These are phyloP conservation scores for Solea senegalensis DNA, from an alignment of 2,113 vertebrate species.

Conservation along the genomic window DNA sequence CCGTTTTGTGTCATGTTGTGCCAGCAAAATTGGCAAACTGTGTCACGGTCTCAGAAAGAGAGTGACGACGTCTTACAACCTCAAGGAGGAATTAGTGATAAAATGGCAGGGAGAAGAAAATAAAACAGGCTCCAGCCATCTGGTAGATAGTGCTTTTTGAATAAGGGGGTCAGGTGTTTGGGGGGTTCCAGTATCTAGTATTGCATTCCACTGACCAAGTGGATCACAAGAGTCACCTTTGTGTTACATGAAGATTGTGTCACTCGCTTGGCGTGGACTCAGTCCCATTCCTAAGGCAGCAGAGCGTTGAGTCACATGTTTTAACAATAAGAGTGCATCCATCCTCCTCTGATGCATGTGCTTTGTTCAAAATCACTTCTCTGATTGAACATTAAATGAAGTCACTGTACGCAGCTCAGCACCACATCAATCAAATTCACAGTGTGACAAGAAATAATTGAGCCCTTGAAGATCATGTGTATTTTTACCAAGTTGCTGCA, in stretches of 20 bases:
- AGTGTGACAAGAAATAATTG: too few relatives aligned
- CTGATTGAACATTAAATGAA: neutral
- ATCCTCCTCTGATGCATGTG: constrained; percentile 18
- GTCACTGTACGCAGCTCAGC: too few relatives aligned
- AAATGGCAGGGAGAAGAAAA: neutral
- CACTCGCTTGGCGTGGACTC: constrained; percentile 16
- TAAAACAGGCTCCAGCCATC: neutral
- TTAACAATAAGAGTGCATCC: constrained; percentile 1
- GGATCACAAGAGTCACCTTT: neutral
- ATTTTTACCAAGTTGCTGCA: too few relatives aligned
- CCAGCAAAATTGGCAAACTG: constrained; percentile 4
- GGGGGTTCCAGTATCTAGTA: neutral
- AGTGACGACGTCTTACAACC: neutral
- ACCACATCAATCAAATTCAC: neutral
- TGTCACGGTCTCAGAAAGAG: constrained; percentile 5
- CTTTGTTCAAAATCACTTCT: neutral
- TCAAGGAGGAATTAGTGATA: neutral
- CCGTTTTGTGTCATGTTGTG: constrained; percentile 9
- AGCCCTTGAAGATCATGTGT: too few relatives aligned
- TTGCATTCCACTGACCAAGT: neutral
- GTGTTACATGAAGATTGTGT: constrained; percentile 9
- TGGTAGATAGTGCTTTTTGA: neutral
- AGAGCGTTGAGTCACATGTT: constrained; percentile 43
- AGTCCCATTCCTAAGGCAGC: constrained; percentile 20
- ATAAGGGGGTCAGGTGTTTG: neutral